Evolutionary conservation across 2,113 vertebrate genomes (phyloP), one percentile per base, ranked within the genome.

Genomic region (Pitta sordida): DNA sequence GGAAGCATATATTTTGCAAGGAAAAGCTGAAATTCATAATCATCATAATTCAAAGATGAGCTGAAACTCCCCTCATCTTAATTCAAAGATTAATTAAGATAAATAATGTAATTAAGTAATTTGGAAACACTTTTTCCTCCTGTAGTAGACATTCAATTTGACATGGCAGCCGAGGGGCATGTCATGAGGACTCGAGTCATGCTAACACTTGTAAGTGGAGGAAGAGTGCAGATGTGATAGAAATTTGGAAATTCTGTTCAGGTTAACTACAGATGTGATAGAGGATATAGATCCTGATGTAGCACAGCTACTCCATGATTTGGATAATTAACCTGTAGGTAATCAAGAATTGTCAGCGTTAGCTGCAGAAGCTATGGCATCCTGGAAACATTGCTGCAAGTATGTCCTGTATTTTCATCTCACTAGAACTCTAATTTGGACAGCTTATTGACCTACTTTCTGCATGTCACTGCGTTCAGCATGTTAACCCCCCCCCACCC

Each of bases 381-480:
- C 46, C 62, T 87, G 36, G 15, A 90, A 90, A 52, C 41, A 18
- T 88, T n/a, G 39, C 79, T 74, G 68, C 43, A 67, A 90, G 48
- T 65, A 59, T 37, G 10, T 88, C 68, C 70, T 60, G 24, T 60
- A 29, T 94, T 88, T 95, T 88, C 79, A 37, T 70, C 55, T 94
- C 74, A 44, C 56, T 46, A 59, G 70, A 93, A 79, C 71, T 81
- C 79, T 69, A 44, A 58, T 88, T 93, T 93, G 94, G 78, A 88
- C 80, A 79, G 78, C 44, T 94, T 92, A 92, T 78, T 95, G 94
- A 96, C 85, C 92, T 95, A 74, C 88, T 95, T 96, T 85, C 71
- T 73, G 75, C 48, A 51, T 44, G 67, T 53, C 85, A 77, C 46
- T 53, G 84, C 87, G 95, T 76, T 71, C 84, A 87, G 82, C 7